phyloP scores from a whole-genome alignment of 1,140 invertebrate species.

The Drosophila virilis region DNA sequence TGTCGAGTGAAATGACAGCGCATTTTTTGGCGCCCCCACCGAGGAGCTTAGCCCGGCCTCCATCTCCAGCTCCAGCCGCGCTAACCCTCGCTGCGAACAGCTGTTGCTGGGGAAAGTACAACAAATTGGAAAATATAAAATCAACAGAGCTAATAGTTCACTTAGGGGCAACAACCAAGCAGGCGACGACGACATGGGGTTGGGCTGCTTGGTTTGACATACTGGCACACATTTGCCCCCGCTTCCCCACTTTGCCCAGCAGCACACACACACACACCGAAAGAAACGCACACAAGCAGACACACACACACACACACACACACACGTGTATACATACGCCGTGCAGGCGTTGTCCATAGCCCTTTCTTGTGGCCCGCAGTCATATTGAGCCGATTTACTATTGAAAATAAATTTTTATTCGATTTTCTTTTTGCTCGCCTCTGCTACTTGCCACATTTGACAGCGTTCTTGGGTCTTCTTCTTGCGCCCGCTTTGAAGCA shows the following conservation, averaged over 20 bases:
- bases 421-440: constrained; percentile 54
- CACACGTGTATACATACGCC: background rate
- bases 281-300: background rate
- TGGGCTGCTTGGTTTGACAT: constrained; percentile 57
- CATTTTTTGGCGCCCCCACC: constrained; percentile 47
- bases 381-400: constrained; percentile 79
- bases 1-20: constrained; percentile 59
- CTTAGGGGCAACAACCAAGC: constrained; percentile 60
- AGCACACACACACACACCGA: background rate
- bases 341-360: constrained; percentile 4
- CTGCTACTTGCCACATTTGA: constrained; percentile 37
- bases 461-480: constrained; percentile 43
- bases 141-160: constrained; percentile 82
- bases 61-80: background rate
- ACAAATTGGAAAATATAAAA: constrained; percentile 82
- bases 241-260: constrained; percentile 3
- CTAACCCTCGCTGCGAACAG: constrained; percentile 11
- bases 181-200: constrained; percentile 20
- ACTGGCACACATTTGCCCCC: constrained; percentile 68
- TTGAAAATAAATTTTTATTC: constrained; percentile 81
- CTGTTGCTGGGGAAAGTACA: constrained; percentile 50
- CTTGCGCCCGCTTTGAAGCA: constrained; percentile 17
- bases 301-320: constrained; percentile 1
- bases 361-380: constrained; percentile 54
- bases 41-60: constrained; percentile 1